These are phyloP conservation scores for Orthonyx spaldingii DNA, from an alignment of 2,113 vertebrate genomes.

Conservation along the genomic window DNA sequence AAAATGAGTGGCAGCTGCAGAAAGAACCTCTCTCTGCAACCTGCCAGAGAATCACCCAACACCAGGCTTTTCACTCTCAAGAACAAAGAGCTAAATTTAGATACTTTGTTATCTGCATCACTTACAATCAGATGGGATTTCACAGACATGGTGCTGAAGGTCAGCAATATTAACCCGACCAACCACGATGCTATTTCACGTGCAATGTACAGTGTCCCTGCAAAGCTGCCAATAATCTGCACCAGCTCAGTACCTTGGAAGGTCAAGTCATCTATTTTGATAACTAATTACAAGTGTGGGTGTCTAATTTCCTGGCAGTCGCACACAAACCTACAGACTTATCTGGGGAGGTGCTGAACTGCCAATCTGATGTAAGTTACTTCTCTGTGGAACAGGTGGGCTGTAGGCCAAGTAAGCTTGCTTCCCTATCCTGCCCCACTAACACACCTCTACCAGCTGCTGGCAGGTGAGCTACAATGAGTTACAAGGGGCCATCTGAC, in stretches of 20 bases:
- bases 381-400: not conserved
- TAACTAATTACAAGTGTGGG: not conserved
- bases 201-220: not conserved
- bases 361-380: not conserved
- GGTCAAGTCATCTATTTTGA: not conserved
- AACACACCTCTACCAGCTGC: not conserved
- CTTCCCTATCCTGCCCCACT: not conserved
- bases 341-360: not conserved
- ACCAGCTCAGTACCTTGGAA: not conserved
- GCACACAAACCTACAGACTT: not conserved
- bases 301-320: not conserved
- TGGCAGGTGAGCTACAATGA: not conserved
- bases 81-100: not conserved
- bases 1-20: not conserved
- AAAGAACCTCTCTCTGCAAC: not conserved
- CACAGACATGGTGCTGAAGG: not conserved
- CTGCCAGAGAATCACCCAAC: not conserved
- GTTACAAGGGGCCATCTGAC: not conserved
- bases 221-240: not conserved
- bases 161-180: not conserved
- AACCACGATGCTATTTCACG: not conserved
- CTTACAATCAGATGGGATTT: not conserved
- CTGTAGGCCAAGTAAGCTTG: not conserved
- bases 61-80: not conserved
- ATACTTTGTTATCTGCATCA: not conserved